phyloP scores from a whole-genome alignment of 2,797 vertebrate species.

The Philypnodon macrostomus region DNA sequence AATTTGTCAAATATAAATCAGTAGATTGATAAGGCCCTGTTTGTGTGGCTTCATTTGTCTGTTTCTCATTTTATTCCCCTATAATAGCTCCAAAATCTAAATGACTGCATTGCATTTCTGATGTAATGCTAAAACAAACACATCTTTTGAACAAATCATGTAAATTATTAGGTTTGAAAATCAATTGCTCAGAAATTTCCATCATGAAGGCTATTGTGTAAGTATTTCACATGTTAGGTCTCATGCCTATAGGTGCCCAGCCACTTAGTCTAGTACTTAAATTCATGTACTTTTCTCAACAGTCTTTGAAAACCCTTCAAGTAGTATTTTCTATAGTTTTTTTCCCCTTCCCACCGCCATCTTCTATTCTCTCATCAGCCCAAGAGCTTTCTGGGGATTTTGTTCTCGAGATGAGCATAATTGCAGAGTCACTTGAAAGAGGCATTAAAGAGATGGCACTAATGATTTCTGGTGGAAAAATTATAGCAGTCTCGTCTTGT shows the following conservation, averaged over 20 bases:
- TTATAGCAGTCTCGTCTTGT: neutral
- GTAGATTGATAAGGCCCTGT: neutral
- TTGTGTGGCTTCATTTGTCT: neutral
- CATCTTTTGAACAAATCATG: too few relatives aligned
- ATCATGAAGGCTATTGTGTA: too few relatives aligned
- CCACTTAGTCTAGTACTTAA: neutral
- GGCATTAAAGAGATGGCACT: slow-evolving; percentile 14
- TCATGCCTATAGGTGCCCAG: neutral
- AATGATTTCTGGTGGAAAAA: slow-evolving; percentile 29
- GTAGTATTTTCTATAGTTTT: neutral
- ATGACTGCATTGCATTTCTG: neutral
- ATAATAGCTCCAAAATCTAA: neutral
- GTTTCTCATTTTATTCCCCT: neutral
- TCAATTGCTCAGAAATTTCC: too few relatives aligned
- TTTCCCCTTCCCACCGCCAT: too few relatives aligned
- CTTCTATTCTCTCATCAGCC: slow-evolving; percentile 7
- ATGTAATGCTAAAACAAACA: neutral
- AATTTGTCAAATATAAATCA: slow-evolving; percentile 2
- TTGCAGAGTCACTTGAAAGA: slow-evolving; percentile 32
- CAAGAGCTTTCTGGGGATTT: slow-evolving; percentile 20
- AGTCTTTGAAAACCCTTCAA: neutral
- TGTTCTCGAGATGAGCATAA: slow-evolving; percentile 34
- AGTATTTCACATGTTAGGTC: neutral
- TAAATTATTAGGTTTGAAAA: too few relatives aligned
- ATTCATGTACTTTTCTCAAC: neutral